These are phyloP conservation scores for Hyposoter didymator DNA, from an alignment of 2,888 invertebrate species.

Conservation along the genomic window DNA sequence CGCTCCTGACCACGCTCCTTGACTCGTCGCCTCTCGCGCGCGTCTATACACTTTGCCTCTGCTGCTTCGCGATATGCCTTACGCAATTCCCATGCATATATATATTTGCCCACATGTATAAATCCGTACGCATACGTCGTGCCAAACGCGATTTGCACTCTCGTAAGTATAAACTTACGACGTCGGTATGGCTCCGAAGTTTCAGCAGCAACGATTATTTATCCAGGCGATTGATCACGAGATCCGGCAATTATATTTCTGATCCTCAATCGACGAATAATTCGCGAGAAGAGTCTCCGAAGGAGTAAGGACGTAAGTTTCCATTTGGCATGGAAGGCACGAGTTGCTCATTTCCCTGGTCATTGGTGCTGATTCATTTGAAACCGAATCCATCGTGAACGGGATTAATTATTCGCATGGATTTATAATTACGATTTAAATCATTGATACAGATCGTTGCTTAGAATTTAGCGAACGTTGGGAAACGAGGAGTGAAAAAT, in stretches of 20 bases:
- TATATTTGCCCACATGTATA: slow-evolving; percentile 1
- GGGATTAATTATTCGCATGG: not conserved
- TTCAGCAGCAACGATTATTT: not conserved
- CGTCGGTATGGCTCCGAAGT: not conserved
- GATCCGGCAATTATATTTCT: not conserved
- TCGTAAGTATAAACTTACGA: not conserved
- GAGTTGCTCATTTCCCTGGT: not conserved
- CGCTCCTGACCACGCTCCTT: slow-evolving; percentile 66
- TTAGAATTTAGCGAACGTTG: not conserved
- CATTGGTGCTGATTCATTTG: not conserved
- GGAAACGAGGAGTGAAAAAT: not conserved
- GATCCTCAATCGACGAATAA: not conserved
- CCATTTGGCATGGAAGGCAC: not conserved
- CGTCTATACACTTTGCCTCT: slow-evolving; percentile 10
- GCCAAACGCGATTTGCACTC: not conserved
- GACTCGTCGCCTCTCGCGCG: slow-evolving; percentile 14
- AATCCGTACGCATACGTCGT: not conserved
- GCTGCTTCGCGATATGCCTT: slow-evolving; percentile 25
- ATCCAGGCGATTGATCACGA: not conserved
- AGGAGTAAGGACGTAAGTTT: no score
- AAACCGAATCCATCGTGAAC: not conserved
- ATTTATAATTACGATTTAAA: slow-evolving; percentile 15
- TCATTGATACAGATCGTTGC: not conserved
- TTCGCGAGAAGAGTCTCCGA: not conserved
- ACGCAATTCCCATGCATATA: slow-evolving; percentile 46